Base-by-base conservation (phyloP, 2,113 vertebrate genomes). In the Potamarius usumacintae region DNA sequence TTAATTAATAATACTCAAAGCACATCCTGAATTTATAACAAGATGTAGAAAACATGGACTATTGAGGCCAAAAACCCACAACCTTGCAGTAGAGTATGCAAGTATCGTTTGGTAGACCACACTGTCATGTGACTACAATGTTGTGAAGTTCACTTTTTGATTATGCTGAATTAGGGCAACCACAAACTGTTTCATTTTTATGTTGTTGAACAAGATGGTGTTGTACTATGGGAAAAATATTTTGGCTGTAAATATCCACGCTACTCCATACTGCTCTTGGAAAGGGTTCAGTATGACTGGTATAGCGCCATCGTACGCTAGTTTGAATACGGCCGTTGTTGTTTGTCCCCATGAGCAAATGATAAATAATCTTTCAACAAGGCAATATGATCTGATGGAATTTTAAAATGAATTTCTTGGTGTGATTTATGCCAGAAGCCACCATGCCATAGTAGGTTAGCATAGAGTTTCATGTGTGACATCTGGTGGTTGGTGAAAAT, bases 101-200 rank as follows among this genome's bases (percentile, higher is more conserved):
- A 79, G 25, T 57, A 55, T 57, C n/a, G 14, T 79, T 79, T 79
- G 78, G 78, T 80, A 58, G n/a, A 80, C 78, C 78, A 58, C 78
- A 58, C 3, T 9, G 78, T 11, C 78, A 58, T 80, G 53, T 80
- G 78, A 80, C 53, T 80, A 7, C 15, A 14, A 58, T 25, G 5
- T 25, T 48, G 30, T 2, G 20, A 48, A 12, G 10, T 76, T 76
- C 72, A 52, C 20, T 17, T 79, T 52, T 30, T 57, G 14, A 57
- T 57, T 18, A 17, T 22, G 53, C 22, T 57, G 77, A 57, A 30
- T 79, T 30, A 30, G 25, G 25, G 53, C 78, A 80, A 58, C 78
- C 78, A 80, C 53, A 80, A 80, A 8, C 78, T 77, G 65, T 72
- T 55, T 79, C 50, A 78, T 53, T 27, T n/a, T 80, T 78, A 53